These are phyloP conservation scores for Cryptus armator DNA, from an alignment of 2,888 invertebrate species.

Conservation along the genomic window DNA sequence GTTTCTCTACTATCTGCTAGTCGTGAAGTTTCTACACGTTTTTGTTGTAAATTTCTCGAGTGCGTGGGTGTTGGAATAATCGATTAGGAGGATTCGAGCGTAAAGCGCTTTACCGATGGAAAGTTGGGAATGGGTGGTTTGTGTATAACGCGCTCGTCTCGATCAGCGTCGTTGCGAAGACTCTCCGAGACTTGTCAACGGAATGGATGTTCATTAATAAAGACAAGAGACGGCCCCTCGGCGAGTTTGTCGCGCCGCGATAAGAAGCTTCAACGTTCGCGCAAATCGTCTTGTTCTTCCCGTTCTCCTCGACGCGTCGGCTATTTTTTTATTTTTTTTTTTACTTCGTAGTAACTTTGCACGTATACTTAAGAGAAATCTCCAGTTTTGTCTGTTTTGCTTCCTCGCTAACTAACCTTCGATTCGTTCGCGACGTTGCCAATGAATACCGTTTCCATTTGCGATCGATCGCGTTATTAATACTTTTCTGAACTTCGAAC, in stretches of 20 bases:
- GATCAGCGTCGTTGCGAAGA: slow-evolving; percentile 42
- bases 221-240: slow-evolving; percentile 32
- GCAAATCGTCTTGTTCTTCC: slow-evolving; percentile 53
- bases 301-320: neutral
- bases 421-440: no score
- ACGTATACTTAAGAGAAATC: neutral
- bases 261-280: slow-evolving; percentile 60
- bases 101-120: slow-evolving; percentile 58
- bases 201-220: slow-evolving; percentile 73
- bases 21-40: neutral
- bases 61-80: slow-evolving; percentile 53
- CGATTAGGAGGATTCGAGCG: slow-evolving; percentile 58
- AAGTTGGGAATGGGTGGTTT: slow-evolving; percentile 72
- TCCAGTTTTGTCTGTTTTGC: neutral
- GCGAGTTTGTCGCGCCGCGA: slow-evolving; percentile 63
- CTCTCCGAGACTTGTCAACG: slow-evolving; percentile 57
- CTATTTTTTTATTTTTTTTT: slow-evolving; percentile 56
- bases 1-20: neutral
- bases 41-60: neutral
- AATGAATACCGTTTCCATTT: no score
- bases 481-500: no score
- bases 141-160: slow-evolving; percentile 65
- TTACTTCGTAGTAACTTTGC: neutral
- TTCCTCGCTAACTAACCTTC: neutral
- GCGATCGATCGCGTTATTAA: no score